Base-by-base conservation (phyloP, 2,888 invertebrate genomes). In the Cremastinae sp. region DNA sequence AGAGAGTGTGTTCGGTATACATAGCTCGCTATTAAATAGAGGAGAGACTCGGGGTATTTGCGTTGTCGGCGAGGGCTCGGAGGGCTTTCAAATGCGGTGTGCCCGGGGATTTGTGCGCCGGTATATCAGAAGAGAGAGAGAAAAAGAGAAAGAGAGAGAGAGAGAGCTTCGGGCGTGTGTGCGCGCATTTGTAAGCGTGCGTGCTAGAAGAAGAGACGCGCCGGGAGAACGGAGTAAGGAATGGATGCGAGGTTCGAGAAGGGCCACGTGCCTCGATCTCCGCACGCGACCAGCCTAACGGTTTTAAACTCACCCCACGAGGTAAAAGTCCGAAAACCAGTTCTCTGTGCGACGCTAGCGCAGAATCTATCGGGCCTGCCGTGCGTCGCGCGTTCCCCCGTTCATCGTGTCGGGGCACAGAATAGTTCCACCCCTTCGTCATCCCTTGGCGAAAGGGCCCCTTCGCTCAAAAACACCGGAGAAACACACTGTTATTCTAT, bases 271-370 rank as follows among this genome's bases (percentile, higher is more conserved):
- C 86, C 84, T 81, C 82, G 81, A 18, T 79, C 75, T 78, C 82
- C 86, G 88, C 89, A 89, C 89, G 89, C 89, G 89, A 89, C 89
- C 84, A 83, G 86, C 87, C 88, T 88, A 89, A 89, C 89, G 89
- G 89, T 89, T 88, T 88, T 85, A 82, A 84, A 65, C 86, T 86
- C 85, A 84, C 86, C 86, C 86, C 84, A 84, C 84, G 77, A 79
- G 28, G 28, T 80, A 45, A 54, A 69, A 56, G 74, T 69, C 66
- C 77, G 80, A 85, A 86, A 85, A 87, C 86, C 87, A 87, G 86
- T 87, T 86, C 87, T 87, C 85, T n/a, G n/a, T n/a, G n/a, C 66
- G 47, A 45, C 28, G 68, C 65, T 71, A 65, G 71, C 78, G 66
- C 18, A 70, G 22, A 61, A 58, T 69, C 62, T 49, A 28, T 28